Evolutionary conservation across 23 tunicate genomes (phyloP), one percentile per base, ranked within the genome.

Genomic region (Trididemnum clinides): DNA sequence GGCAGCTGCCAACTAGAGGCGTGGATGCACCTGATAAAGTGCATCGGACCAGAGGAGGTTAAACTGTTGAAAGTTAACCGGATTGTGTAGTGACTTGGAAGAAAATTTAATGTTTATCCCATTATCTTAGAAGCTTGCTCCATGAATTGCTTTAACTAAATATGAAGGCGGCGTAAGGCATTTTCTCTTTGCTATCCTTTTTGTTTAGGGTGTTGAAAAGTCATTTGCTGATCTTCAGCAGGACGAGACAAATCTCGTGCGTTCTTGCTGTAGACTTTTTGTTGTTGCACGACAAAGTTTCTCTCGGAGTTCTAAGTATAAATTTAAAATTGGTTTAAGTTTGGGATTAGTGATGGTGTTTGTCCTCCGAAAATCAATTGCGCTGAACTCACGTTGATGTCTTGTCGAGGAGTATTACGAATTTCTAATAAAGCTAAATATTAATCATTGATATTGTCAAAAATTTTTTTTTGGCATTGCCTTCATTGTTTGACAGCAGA

Each of bases 391-490:
- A 18, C 20, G 2, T 63, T 63, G 25, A 64, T 21, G 25, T 64
- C 85, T 64, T 81, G 85, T 63, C 75, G 18, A 6, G 74, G 85
- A 19, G 85, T 81, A 29, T 81, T 81, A 7, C 85, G 51, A 19
- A 81, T 18, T 35, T 81, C 85, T 7, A 81, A 30, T 4, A 81
- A 26, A 19, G 85, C 85, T 6, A 81, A 20, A 29, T 33, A 81
- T 63, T 81, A 75, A 26, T 81, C 85, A 20, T 63, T 19, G 19
- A 63, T 51, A 33, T 63, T 28, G 19, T 6, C 36, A 1, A 4
- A 2, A 7, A 75, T 63, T 2, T 29, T 20, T 33, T 36, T 12
- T 1, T 33, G 75, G 51, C 34, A n/a, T 20, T 34, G 49, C 34
- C 34, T 62, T 1, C 33, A 26, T 30, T 12, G 32, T 81, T 78